A percentile compares a stretch with the other conserved stretches of the same genome.
Evolutionary conservation across 2,888 invertebrate genomes (phyloP).

Genomic region (Philereme transversata): DNA sequence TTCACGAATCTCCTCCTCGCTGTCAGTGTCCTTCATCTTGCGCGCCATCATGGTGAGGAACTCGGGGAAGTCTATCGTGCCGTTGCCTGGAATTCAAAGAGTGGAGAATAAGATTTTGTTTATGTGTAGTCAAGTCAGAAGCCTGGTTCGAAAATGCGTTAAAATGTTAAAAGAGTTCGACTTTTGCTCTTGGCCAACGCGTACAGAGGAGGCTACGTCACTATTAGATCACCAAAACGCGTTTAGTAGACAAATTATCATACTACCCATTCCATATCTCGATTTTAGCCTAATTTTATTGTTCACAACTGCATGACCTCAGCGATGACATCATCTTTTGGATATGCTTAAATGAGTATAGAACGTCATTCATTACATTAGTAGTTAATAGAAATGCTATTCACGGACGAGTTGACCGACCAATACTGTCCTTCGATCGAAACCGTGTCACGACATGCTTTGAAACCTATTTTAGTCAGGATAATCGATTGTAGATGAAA

Average conservation of each 20-base stretch:
- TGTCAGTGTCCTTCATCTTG: constrained; percentile 99
- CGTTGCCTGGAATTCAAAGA: constrained; percentile 90
- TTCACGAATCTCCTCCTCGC: constrained; percentile 99
- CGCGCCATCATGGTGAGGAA: constrained; percentile 99
- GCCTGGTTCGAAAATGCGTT: too few species aligned
- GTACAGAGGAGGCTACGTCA: too few species aligned
- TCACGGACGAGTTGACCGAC: constrained; percentile 16
- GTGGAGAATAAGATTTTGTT: not conserved
- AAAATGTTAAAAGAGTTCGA: too few species aligned
- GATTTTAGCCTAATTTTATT: not conserved
- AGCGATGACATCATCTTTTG: too few species aligned
- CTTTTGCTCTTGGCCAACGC: too few species aligned
- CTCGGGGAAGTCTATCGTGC: constrained; percentile 99
- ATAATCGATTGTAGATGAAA: constrained; percentile 10
- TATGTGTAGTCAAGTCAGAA: too few species aligned
- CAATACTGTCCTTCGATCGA: constrained; percentile 8
- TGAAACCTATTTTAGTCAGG: constrained; percentile 12
- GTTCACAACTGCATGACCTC: not conserved
- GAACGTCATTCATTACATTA: constrained; percentile 3
- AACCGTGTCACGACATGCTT: constrained; percentile 9
- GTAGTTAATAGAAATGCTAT: constrained; percentile 2
- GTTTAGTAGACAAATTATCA: too few species aligned
- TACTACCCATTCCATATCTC: not conserved
- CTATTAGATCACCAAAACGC: too few species aligned
- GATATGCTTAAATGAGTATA: not conserved